phyloP scores from a whole-genome alignment of 2,113 vertebrate species.

The Mormyrus lacerda region DNA sequence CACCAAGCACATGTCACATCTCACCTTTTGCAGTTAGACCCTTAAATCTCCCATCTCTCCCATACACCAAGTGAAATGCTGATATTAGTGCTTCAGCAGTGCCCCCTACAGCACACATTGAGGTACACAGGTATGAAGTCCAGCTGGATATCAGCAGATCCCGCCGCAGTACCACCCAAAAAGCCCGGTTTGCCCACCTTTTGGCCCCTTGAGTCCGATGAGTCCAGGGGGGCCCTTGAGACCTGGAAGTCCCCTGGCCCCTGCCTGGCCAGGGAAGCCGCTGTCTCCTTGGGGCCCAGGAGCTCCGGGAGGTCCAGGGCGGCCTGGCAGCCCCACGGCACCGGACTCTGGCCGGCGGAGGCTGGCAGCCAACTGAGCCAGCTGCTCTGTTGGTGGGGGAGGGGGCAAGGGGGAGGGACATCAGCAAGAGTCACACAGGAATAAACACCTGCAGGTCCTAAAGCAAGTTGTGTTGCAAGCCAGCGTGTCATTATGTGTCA shows the following conservation, averaged over 20 bases:
- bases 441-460: not conserved
- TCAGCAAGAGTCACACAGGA: not conserved
- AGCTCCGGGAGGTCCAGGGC: slow-evolving; percentile 78
- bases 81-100: not conserved
- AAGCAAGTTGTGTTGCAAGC: not conserved
- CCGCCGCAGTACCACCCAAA: not conserved
- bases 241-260: slow-evolving; percentile 83
- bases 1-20: not conserved
- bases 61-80: not conserved
- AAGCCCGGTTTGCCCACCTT: slow-evolving; percentile 62
- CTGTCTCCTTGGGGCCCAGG: slow-evolving; percentile 80
- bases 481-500: not conserved
- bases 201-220: slow-evolving; percentile 78
- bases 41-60: not conserved
- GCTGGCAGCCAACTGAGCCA: slow-evolving; percentile 89
- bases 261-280: slow-evolving; percentile 85
- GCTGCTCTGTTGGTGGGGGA: slow-evolving; percentile 69
- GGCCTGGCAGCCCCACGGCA: slow-evolving; percentile 79
- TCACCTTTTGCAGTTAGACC: not conserved
- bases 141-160: not conserved
- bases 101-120: not conserved
- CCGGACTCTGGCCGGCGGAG: slow-evolving; percentile 86
- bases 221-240: slow-evolving; percentile 85
- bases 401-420: not conserved
- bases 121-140: not conserved